These are phyloP conservation scores for Lasioglossum malachurum DNA, from an alignment of 2,888 invertebrate species.

Conservation along the genomic window DNA sequence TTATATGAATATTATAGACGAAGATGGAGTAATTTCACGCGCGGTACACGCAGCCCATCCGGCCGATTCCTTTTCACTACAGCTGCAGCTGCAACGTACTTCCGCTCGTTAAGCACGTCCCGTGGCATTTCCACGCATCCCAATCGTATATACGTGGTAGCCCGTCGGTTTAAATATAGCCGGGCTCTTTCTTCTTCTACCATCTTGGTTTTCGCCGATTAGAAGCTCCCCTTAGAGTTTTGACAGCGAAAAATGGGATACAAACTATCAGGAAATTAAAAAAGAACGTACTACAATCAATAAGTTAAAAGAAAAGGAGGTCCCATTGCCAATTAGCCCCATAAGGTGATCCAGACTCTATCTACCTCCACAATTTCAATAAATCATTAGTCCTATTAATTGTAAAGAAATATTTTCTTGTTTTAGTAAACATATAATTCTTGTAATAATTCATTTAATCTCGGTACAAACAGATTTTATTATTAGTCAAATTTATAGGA, in stretches of 20 bases:
- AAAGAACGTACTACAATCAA: no score
- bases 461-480: no score
- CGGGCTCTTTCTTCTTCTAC: conserved; percentile 49
- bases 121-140: conserved; percentile 73
- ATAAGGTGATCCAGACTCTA: no score
- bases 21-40: conserved; percentile 21
- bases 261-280: background rate
- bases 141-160: conserved; percentile 61
- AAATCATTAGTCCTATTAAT: no score
- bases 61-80: conserved; percentile 48
- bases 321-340: background rate
- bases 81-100: conserved; percentile 73
- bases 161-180: conserved; percentile 72
- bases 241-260: conserved; percentile 32
- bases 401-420: no score
- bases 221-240: conserved; percentile 34
- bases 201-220: conserved; percentile 46
- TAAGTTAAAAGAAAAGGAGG: background rate
- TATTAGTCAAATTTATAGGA: no score
- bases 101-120: conserved; percentile 77
- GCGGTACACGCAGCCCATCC: background rate
- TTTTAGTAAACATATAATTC: no score
- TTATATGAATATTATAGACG: background rate
- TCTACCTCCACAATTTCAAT: no score
- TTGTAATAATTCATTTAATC: no score